Conservation (phyloP, 1,140 invertebrate genomes). For the Planococcus citri region DNA sequence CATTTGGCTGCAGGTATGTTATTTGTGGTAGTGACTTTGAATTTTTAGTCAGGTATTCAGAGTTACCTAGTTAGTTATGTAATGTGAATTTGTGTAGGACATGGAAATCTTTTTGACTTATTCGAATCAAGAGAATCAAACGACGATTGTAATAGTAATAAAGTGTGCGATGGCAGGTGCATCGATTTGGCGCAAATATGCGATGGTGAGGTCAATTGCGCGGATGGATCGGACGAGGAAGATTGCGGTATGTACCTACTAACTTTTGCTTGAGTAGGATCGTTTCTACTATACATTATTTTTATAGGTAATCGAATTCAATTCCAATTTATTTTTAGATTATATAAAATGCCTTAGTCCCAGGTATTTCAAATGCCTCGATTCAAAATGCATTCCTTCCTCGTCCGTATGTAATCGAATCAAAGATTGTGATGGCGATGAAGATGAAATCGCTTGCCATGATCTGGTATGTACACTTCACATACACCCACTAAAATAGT, state of each 20-base stretch:
- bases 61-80: too few species aligned
- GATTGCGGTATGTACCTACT: constrained; percentile 24
- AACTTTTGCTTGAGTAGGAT: constrained; percentile 18
- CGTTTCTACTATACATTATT: too few species aligned
- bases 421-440: constrained; percentile 39
- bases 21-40: too few species aligned
- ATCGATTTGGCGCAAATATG: constrained; percentile 40
- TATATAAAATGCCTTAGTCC: background rate
- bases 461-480: constrained; percentile 27
- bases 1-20: too few species aligned
- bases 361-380: constrained; percentile 38
- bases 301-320: background rate
- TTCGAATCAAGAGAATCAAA: too few species aligned
- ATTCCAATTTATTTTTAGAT: background rate
- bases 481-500: too few species aligned
- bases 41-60: too few species aligned
- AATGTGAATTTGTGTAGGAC: too few species aligned
- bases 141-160: constrained; percentile 31
- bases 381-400: constrained; percentile 43
- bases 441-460: constrained; percentile 30
- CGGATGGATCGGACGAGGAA: constrained; percentile 57
- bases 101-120: too few species aligned
- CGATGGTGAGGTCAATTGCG: constrained; percentile 45
- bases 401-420: constrained; percentile 37
- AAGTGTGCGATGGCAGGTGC: constrained; percentile 41